Percentiles rank a stretch among this genome's conserved stretches.
These are phyloP conservation scores for Eupithecia centaureata DNA, from an alignment of 2,888 invertebrate genomes.

Conservation along the genomic window DNA sequence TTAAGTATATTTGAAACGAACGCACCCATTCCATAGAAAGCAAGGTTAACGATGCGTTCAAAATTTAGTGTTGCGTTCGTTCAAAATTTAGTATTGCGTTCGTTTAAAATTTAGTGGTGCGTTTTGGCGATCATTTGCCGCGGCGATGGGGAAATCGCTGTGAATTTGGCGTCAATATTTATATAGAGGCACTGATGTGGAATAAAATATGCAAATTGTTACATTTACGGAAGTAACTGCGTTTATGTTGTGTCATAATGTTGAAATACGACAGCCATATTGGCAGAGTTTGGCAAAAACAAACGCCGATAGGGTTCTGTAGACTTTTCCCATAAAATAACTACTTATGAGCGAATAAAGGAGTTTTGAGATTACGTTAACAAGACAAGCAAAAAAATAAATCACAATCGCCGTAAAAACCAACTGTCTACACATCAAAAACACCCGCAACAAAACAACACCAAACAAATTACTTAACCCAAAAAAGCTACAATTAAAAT, in stretches of 20 bases:
- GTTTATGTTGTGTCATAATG: slow-evolving; percentile 14
- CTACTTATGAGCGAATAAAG: not conserved
- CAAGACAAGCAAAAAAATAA: not conserved
- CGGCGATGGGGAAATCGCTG: slow-evolving; percentile 33
- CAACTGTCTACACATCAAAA: slow-evolving; percentile 1
- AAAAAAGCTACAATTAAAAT: slow-evolving; percentile 39
- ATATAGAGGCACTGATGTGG: slow-evolving; percentile 22
- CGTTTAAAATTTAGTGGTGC: slow-evolving; percentile 74
- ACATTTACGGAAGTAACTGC: slow-evolving; percentile 15
- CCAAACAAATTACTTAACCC: slow-evolving; percentile 22
- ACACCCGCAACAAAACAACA: slow-evolving; percentile 13
- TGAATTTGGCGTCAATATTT: slow-evolving; percentile 31
- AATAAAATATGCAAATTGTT: slow-evolving; percentile 30
- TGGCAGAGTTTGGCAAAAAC: slow-evolving; percentile 9
- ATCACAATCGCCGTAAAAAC: not conserved
- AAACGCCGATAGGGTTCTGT: not conserved
- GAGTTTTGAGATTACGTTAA: not conserved
- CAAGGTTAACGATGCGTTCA: slow-evolving; percentile 68
- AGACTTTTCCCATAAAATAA: not conserved
- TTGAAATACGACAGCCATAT: slow-evolving; percentile 1
- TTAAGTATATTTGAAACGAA: slow-evolving; percentile 60
- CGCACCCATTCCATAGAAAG: slow-evolving; percentile 50
- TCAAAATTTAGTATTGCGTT: slow-evolving; percentile 72
- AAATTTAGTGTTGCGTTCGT: slow-evolving; percentile 74
- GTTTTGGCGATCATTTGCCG: slow-evolving; percentile 41